phyloP scores from a whole-genome alignment of 1,140 invertebrate species.

The Episyrphus balteatus region DNA sequence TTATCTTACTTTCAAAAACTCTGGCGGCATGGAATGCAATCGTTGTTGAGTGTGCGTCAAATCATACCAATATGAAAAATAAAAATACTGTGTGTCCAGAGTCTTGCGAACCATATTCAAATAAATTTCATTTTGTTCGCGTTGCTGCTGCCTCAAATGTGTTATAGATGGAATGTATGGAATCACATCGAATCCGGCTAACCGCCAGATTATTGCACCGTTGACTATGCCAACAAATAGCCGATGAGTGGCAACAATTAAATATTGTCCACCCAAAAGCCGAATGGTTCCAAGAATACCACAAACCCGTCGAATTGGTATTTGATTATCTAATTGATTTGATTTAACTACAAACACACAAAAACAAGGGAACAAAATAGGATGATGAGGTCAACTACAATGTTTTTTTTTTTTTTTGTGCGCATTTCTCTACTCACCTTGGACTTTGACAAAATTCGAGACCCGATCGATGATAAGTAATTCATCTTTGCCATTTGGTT shows the following conservation, averaged over 20 bases:
- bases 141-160: constrained; percentile 73
- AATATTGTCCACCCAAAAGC: constrained; percentile 74
- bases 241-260: constrained; percentile 82
- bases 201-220: constrained; percentile 74
- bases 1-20: constrained; percentile 58
- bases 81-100: constrained; percentile 70
- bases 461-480: constrained; percentile 61
- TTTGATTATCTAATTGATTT: constrained; percentile 17
- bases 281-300: constrained; percentile 81
- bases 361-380: constrained; percentile 9
- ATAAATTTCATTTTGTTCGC: constrained; percentile 66
- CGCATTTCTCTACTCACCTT: constrained; percentile 39
- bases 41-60: constrained; percentile 86
- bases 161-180: constrained; percentile 72
- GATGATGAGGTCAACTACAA: background rate
- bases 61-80: constrained; percentile 90
- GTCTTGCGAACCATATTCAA: constrained; percentile 69
- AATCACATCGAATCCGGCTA: constrained; percentile 73
- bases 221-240: constrained; percentile 75
- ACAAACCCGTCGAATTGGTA: constrained; percentile 63
- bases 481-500: constrained; percentile 48
- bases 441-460: constrained; percentile 52
- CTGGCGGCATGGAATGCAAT: constrained; percentile 74
- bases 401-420: background rate
- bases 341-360: constrained; percentile 12